Percentiles rank a stretch among this genome's conserved stretches.
Evolutionary conservation across 2,797 vertebrate species (phyloP).

Genomic region (Sebastes taczanowskii): DNA sequence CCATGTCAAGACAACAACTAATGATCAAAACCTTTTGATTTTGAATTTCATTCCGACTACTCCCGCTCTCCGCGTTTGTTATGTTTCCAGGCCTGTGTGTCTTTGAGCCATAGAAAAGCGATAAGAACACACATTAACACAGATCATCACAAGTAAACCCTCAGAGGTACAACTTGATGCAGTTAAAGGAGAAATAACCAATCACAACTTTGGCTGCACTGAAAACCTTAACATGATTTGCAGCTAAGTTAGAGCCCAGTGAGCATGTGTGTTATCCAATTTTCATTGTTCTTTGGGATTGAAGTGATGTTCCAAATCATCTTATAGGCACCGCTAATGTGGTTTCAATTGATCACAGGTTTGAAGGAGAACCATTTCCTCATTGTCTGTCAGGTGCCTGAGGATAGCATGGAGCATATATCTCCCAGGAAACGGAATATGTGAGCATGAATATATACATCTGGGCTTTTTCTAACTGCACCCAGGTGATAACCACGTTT

Average conservation of each 20-base stretch:
- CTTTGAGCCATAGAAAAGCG: conserved; percentile 73
- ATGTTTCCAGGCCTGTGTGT: conserved; percentile 62
- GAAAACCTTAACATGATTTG: conserved; percentile 90
- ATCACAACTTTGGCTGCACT: conserved; percentile 84
- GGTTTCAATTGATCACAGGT: conserved; percentile 92
- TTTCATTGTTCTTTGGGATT: conserved; percentile 88
- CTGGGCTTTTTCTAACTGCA: conserved; percentile 49
- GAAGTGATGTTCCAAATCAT: conserved; percentile 94
- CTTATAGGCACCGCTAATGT: conserved; percentile 92
- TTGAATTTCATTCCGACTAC: conserved; percentile 54
- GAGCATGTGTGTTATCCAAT: conserved; percentile 91
- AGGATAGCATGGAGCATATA: conserved; percentile 80
- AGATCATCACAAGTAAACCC: conserved; percentile 79
- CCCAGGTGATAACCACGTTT: conserved; percentile 59
- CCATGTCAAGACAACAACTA: conserved; percentile 23
- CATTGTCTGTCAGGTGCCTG: conserved; percentile 88
- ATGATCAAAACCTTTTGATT: conserved; percentile 47
- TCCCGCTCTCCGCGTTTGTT: conserved; percentile 40
- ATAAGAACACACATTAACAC: conserved; percentile 79
- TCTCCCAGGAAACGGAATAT: conserved; percentile 62
- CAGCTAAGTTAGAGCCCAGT: conserved; percentile 81
- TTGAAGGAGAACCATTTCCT: conserved; percentile 86
- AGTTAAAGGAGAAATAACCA: conserved; percentile 85
- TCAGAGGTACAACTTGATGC: conserved; percentile 81
- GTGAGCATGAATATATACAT: conserved; percentile 64